A percentile compares a stretch with the other conserved stretches of the same genome.
These are phyloP conservation scores for Heliconius congener DNA, from an alignment of 1,140 invertebrate species.

Conservation along the genomic window DNA sequence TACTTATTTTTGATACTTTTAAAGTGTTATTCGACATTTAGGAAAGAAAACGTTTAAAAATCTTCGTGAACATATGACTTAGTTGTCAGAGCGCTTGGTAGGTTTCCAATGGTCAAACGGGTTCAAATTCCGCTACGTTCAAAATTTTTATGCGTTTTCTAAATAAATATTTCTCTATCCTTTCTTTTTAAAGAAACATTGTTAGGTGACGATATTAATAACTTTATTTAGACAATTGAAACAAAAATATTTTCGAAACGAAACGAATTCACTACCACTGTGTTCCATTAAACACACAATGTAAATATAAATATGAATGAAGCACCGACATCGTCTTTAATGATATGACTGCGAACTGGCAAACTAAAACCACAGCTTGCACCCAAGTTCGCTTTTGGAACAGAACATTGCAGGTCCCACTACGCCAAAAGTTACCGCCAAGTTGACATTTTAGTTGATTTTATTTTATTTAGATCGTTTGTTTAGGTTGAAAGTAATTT, in stretches of 20 bases:
- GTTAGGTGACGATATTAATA: too few relatives aligned
- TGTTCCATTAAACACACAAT: background rate
- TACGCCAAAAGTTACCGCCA: constrained; percentile 27
- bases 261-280: background rate
- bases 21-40: too few relatives aligned
- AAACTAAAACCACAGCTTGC: constrained; percentile 25
- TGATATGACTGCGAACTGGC: background rate
- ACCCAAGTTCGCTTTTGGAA: constrained; percentile 21
- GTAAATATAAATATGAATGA: background rate
- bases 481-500: background rate
- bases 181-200: too few relatives aligned
- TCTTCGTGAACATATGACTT: too few relatives aligned
- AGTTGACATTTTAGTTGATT: constrained; percentile 29
- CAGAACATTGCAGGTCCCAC: constrained; percentile 21
- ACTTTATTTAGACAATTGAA: too few relatives aligned
- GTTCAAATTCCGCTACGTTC: too few relatives aligned
- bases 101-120: too few relatives aligned
- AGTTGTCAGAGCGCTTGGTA: too few relatives aligned
- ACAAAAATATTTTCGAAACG: background rate
- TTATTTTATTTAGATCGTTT: constrained; percentile 16
- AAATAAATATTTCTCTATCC: too few relatives aligned
- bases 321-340: background rate
- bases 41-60: too few relatives aligned
- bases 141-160: too few relatives aligned
- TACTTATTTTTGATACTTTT: too few relatives aligned